phyloP scores from a whole-genome alignment of 2,888 invertebrate genomes.

The Drosophila testacea region DNA sequence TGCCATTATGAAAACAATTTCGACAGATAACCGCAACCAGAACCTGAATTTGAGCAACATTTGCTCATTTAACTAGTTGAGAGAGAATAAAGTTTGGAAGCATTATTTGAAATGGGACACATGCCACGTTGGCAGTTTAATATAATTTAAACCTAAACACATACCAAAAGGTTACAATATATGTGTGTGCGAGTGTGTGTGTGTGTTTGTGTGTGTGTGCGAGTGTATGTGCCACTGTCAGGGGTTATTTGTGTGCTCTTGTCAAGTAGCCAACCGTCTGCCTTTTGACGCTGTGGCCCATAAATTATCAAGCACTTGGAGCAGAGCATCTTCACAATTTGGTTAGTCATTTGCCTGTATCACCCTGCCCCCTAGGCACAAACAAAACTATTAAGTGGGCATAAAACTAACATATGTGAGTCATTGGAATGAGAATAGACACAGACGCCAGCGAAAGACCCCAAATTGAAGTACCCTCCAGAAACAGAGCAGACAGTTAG shows the following conservation, averaged over 20 bases:
- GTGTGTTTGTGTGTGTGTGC: slow-evolving; percentile 21
- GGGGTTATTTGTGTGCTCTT: slow-evolving; percentile 66
- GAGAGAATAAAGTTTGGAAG: slow-evolving; percentile 27
- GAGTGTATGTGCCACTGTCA: slow-evolving; percentile 44
- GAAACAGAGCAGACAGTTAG: slow-evolving; percentile 33
- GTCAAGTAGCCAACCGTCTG: slow-evolving; percentile 76
- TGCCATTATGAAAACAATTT: slow-evolving; percentile 74
- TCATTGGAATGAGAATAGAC: slow-evolving; percentile 22
- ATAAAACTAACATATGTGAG: slow-evolving; percentile 66
- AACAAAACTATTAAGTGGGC: slow-evolving; percentile 80
- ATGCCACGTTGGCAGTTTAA: slow-evolving; percentile 76
- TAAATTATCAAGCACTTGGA: slow-evolving; percentile 75
- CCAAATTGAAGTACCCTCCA: slow-evolving; percentile 52
- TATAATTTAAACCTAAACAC: slow-evolving; percentile 80
- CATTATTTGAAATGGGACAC: slow-evolving; percentile 68
- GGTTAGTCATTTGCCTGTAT: slow-evolving; percentile 74
- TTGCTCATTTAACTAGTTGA: slow-evolving; percentile 48
- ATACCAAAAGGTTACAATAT: slow-evolving; percentile 49
- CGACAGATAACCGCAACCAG: slow-evolving; percentile 57
- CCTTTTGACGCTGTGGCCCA: slow-evolving; percentile 73
- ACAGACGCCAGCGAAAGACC: slow-evolving; percentile 26
- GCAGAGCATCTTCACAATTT: slow-evolving; percentile 70
- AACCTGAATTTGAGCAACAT: slow-evolving; percentile 37
- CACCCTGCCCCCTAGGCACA: slow-evolving; percentile 48
- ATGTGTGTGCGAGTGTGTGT: slow-evolving; percentile 24